phyloP scores from a whole-genome alignment of 2,797 vertebrate genomes.

The Delichon dasypus region DNA sequence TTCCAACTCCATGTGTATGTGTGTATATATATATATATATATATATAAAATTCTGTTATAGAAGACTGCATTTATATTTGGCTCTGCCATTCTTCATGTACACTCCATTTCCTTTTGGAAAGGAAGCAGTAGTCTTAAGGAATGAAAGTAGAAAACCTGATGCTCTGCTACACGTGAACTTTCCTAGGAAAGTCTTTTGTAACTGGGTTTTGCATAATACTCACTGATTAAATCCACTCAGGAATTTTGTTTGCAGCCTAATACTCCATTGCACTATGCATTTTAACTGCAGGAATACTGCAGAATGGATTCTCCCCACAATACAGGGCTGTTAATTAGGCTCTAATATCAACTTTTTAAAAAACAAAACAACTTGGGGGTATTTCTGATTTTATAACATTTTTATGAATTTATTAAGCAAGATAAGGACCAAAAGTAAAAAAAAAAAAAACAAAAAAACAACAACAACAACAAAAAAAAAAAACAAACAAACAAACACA shows the following conservation, averaged over 20 bases:
- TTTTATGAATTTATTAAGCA: neutral
- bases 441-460: neutral
- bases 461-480: too few relatives aligned
- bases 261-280: neutral
- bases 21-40: neutral
- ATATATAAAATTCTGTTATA: neutral
- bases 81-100: neutral
- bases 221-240: neutral
- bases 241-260: neutral
- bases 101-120: neutral
- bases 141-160: neutral
- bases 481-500: too few relatives aligned
- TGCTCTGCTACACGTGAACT: neutral
- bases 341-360: neutral
- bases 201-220: neutral
- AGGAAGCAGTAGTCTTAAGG: neutral
- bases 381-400: neutral
- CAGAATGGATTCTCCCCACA: neutral
- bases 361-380: neutral
- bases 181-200: neutral
- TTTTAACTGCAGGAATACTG: neutral
- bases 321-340: neutral
- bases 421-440: neutral
- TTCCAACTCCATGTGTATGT: neutral
- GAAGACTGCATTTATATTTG: neutral